Evolutionary conservation across 2,797 vertebrate species (phyloP), one percentile per base, ranked within the genome.

Genomic region (Liasis olivaceus): DNA sequence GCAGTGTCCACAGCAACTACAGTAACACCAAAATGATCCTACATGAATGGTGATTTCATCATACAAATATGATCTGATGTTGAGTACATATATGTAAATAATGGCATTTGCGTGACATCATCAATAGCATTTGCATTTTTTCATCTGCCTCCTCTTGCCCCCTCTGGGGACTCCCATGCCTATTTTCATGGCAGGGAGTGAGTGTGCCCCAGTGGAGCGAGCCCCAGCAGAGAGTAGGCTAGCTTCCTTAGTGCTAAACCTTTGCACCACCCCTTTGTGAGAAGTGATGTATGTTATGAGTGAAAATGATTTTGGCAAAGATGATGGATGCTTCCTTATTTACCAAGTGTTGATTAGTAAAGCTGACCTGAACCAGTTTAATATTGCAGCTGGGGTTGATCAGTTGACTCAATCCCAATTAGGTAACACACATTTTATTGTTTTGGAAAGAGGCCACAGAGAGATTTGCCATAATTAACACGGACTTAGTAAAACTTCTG

Each of bases 391-490:
- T 95, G 87, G 93, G 89, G 89, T 94, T 93, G 93, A 91, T 84
- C 31, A 2, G 0, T 89, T 28, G 64, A 91, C 92, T 95, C 91
- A 93, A 93, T 95, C 94, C 91, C 93, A 94, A 88, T 96, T 90
- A 96, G 93, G 91, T 92, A 96, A 90, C 28, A 0, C 28, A 17
- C 87, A 63, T 89, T 89, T 60, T 90, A 51, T 47, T 89, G 62
- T 95, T 94, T 58, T 92, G 22, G 59, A 64, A 93, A 59, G 91
- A 54, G 87, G n/a, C 93, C 92, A 28, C 90, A 91, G 91, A 91
- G 93, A 92, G 94, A 95, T 97, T 96, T 95, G 62, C 92, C 7
- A 0, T 95, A 93, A 94, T 94, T 94, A 96, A 88, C 85, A 26
- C 42, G 36, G 93, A 88, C 0, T 1, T 60, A 66, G 87, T 87